Percentiles rank a stretch among this genome's conserved stretches.
These are phyloP conservation scores for Euura lappo DNA, from an alignment of 1,140 invertebrate genomes.

Conservation along the genomic window DNA sequence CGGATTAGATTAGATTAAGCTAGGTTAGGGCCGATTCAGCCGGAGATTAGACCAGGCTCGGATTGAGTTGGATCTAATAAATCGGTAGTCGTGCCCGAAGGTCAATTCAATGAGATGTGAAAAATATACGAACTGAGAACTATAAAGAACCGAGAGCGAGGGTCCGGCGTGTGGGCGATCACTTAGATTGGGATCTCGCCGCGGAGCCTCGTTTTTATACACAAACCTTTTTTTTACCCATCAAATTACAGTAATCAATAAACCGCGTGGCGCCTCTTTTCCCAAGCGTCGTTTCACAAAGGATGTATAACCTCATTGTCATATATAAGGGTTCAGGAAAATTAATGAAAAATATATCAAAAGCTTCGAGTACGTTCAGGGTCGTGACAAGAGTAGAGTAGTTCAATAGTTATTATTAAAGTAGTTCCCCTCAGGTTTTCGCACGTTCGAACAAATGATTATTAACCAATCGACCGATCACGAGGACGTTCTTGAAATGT, in stretches of 20 bases:
- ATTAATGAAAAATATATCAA: too few relatives aligned
- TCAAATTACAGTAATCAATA: slow-evolving; percentile 2
- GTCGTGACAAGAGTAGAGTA: too few relatives aligned
- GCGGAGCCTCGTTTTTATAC: neutral
- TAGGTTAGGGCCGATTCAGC: neutral
- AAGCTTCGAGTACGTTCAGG: too few relatives aligned
- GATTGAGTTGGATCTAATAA: neutral
- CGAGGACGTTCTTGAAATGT: too few relatives aligned
- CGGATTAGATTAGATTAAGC: neutral
- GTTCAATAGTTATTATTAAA: too few relatives aligned
- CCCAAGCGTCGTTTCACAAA: too few relatives aligned
- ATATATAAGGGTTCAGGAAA: too few relatives aligned
- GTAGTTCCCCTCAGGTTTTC: too few relatives aligned
- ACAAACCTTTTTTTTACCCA: neutral
- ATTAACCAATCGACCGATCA: too few relatives aligned
- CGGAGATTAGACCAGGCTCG: neutral
- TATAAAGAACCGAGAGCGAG: neutral
- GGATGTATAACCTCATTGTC: too few relatives aligned
- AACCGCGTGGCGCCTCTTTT: slow-evolving; percentile 1
- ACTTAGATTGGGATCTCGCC: neutral
- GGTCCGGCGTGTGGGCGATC: neutral
- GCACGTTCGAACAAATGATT: too few relatives aligned
- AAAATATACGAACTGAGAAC: neutral
- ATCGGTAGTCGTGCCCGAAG: neutral
- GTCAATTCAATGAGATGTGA: slow-evolving; percentile 1